phyloP scores from a whole-genome alignment of 1,140 invertebrate species.

The Camponotus vicinus region DNA sequence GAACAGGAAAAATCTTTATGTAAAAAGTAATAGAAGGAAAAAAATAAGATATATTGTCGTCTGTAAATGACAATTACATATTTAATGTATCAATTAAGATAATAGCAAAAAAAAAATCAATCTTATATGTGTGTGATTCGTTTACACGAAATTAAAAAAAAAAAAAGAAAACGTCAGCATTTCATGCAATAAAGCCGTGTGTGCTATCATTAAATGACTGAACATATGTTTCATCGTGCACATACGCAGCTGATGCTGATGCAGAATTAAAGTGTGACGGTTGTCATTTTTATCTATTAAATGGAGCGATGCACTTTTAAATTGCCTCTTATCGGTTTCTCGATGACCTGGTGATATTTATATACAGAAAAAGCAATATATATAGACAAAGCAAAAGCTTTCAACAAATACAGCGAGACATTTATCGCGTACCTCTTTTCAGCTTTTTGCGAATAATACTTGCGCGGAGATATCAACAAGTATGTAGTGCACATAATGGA shows the following conservation, averaged over 20 bases:
- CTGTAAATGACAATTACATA: not conserved
- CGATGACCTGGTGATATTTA: not conserved
- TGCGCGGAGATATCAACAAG: constrained; percentile 15
- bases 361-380: not conserved
- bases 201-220: constrained; percentile 2
- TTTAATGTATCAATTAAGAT: not conserved
- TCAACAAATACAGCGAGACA: not conserved
- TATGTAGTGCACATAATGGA: not conserved
- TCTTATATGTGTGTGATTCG: not conserved
- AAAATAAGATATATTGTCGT: not conserved
- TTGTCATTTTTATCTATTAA: constrained; percentile 11
- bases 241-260: not conserved
- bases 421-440: not conserved
- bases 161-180: not conserved
- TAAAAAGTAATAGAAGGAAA: not conserved
- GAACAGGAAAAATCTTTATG: not conserved
- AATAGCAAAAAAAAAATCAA: not conserved
- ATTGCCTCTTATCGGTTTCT: not conserved
- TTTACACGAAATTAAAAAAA: not conserved
- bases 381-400: not conserved
- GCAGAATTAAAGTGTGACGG: not conserved
- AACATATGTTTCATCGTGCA: not conserved
- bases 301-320: not conserved
- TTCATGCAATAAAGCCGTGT: not conserved
- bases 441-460: not conserved